Evolutionary conservation across 2,888 invertebrate genomes (phyloP).

Genomic region (Drosophila hawaiiensis): DNA sequence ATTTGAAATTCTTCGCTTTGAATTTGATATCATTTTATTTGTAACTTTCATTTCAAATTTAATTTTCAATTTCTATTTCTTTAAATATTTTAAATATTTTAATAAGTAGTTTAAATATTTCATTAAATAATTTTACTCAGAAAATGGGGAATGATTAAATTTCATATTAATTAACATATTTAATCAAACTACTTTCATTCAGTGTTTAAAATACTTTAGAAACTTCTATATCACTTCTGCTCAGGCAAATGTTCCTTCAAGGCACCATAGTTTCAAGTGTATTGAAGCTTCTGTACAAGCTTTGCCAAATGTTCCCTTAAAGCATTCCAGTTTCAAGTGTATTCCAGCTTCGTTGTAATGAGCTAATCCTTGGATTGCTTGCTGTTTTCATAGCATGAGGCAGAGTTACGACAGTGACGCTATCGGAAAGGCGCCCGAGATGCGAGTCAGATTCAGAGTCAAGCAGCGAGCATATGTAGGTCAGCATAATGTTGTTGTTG

Average conservation of each 20-base stretch:
- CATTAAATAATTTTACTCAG: background rate
- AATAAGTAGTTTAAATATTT: background rate
- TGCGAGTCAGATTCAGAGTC: slow-evolving; percentile 58
- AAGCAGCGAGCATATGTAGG: slow-evolving; percentile 72
- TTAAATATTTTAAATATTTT: background rate
- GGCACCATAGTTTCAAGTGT: background rate
- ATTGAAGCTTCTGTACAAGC: background rate
- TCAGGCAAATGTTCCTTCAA: background rate
- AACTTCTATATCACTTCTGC: background rate
- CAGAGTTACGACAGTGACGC: slow-evolving; percentile 39
- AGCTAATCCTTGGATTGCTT: slow-evolving; percentile 1
- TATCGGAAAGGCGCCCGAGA: slow-evolving; percentile 53
- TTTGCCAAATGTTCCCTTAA: background rate
- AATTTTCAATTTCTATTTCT: background rate
- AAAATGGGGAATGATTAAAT: background rate
- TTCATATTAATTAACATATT: background rate
- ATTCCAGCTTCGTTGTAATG: slow-evolving; percentile 17
- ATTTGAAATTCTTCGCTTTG: background rate
- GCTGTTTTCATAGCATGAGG: slow-evolving; percentile 33
- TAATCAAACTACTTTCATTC: background rate
- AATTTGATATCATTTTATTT: background rate
- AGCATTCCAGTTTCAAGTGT: slow-evolving; percentile 10
- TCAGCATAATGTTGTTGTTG: slow-evolving; percentile 51
- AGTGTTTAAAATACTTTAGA: background rate
- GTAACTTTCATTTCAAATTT: background rate